Evolutionary conservation across 1,140 invertebrate genomes (phyloP).

Genomic region (Riptortus pedestris): DNA sequence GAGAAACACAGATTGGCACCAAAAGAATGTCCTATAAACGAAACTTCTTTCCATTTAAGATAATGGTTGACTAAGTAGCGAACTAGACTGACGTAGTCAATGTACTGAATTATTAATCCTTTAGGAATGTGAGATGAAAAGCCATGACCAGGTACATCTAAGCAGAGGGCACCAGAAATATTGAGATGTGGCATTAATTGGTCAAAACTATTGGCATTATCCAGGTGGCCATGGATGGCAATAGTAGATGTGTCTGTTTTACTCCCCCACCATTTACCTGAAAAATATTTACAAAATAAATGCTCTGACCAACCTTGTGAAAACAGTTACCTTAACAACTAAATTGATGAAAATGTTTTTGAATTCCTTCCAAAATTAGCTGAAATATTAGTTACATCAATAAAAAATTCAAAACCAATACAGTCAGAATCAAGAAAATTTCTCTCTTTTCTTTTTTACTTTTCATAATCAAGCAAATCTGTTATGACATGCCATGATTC

Average conservation of each 20-base stretch:
- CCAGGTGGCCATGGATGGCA: slow-evolving; percentile 78
- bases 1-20: slow-evolving; percentile 68
- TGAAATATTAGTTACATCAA: too few relatives aligned
- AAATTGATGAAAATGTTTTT: too few relatives aligned
- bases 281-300: too few relatives aligned
- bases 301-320: too few relatives aligned
- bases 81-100: slow-evolving; percentile 55
- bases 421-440: too few relatives aligned
- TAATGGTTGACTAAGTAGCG: slow-evolving; percentile 61
- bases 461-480: too few relatives aligned
- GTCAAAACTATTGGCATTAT: slow-evolving; percentile 79
- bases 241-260: slow-evolving; percentile 57
- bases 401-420: too few relatives aligned
- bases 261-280: slow-evolving; percentile 69
- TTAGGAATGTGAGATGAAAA: slow-evolving; percentile 62
- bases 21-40: slow-evolving; percentile 65
- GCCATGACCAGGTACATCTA: slow-evolving; percentile 75
- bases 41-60: slow-evolving; percentile 67
- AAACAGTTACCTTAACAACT: too few relatives aligned
- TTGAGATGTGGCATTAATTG: slow-evolving; percentile 58
- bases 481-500: too few relatives aligned
- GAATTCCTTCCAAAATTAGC: too few relatives aligned
- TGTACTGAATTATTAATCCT: slow-evolving; percentile 62
- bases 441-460: too few relatives aligned
- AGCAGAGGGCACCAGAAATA: slow-evolving; percentile 48